Evolutionary conservation across 1,140 invertebrate species (phyloP).

Genomic region (Trichonephila clavata): DNA sequence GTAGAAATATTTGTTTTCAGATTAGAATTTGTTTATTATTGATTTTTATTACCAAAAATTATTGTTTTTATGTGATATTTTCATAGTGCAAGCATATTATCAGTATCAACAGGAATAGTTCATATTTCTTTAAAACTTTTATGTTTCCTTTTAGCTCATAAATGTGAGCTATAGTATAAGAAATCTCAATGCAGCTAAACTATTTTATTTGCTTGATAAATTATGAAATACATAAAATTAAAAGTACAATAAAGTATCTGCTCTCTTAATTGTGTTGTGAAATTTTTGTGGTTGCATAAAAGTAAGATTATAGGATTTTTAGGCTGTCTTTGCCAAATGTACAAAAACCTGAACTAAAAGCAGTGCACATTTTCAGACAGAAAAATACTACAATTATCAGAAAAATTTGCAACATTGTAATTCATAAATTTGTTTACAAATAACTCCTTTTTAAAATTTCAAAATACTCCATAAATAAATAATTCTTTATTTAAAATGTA

Average conservation of each 20-base stretch:
- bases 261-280: constrained; percentile 28
- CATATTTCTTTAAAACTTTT: neutral
- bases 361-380: too few species aligned
- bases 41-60: constrained; percentile 23
- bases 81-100: constrained; percentile 43
- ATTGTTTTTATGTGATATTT: constrained; percentile 43
- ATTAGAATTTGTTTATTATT: constrained; percentile 31
- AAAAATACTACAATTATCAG: too few species aligned
- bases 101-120: neutral
- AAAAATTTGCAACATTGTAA: too few species aligned
- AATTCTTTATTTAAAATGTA: too few species aligned
- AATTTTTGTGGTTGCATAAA: neutral
- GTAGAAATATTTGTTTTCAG: constrained; percentile 45
- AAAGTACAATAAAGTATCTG: constrained; percentile 45
- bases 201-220: constrained; percentile 48
- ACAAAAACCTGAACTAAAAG: too few species aligned
- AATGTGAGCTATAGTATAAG: neutral
- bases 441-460: too few species aligned
- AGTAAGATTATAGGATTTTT: too few species aligned
- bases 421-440: too few species aligned
- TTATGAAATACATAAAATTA: neutral
- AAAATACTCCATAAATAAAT: too few species aligned
- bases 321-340: too few species aligned
- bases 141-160: neutral
- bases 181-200: constrained; percentile 58